A percentile compares a stretch with the other conserved stretches of the same genome.
Conservation (phyloP, 2,888 invertebrate species). For the Therioaphis trifolii region DNA sequence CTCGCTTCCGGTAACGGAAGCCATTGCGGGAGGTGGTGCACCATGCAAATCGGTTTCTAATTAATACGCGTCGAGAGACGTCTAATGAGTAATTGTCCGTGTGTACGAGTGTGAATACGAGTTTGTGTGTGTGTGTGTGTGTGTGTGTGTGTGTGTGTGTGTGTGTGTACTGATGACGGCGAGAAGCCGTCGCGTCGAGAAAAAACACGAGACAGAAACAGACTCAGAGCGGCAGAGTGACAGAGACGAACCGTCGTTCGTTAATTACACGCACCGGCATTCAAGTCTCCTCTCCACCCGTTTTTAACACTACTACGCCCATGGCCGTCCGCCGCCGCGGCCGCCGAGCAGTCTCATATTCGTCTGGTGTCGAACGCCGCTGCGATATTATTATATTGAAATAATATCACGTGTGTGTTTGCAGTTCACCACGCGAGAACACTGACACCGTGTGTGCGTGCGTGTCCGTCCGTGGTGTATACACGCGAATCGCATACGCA, state of each 20-base stretch:
- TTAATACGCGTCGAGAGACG: neutral
- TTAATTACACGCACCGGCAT: constrained; percentile 49
- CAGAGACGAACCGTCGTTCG: neutral
- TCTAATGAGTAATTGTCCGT: no score
- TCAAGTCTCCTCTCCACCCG: constrained; percentile 50
- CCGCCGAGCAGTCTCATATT: neutral
- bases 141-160: neutral
- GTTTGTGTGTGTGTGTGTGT: neutral
- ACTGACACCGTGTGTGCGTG: no score
- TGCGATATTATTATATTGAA: neutral
- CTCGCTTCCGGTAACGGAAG: constrained; percentile 42
- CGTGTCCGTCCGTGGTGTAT: no score
- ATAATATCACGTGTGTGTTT: no score
- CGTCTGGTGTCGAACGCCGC: neutral
- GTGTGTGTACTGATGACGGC: neutral
- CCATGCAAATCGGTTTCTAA: constrained; percentile 41
- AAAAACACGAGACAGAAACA: no score
- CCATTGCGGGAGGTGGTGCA: constrained; percentile 29
- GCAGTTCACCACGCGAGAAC: no score
- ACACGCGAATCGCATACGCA: no score
- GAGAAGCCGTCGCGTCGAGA: neutral
- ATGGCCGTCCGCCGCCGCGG: neutral
- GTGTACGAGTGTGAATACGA: neutral
- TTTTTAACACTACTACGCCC: constrained; percentile 52
- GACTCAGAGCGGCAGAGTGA: neutral